Evolutionary conservation across 2,797 vertebrate genomes (phyloP), one percentile per base, ranked within the genome.

Genomic region (Zalophus californianus): DNA sequence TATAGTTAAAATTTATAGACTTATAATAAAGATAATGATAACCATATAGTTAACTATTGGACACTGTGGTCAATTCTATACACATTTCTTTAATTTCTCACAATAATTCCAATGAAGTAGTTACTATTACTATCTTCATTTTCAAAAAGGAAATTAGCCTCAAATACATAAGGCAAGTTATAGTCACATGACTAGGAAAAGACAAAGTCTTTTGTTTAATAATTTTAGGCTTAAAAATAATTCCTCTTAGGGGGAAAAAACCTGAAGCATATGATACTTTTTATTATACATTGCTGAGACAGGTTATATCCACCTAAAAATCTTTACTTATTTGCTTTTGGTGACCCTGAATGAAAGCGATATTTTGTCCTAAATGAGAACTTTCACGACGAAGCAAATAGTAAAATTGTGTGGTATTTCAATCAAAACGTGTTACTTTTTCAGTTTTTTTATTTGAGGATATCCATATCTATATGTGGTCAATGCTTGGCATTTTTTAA

Each of bases 281-380:
- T 50, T 35, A 35, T 23, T 79, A 7, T 54, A 35, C 32, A n/a
- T 78, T 60, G 15, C 32, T n/a, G 41, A 48, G 35, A 13, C 35
- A 90, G 21, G 32, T 89, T 50, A 64, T 35, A 84, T 3, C 8
- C 32, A 82, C 27, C 3, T 77, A 44, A 35, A 70, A 60, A 85
- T 87, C 4, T 77, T 14, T 68, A 64, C 87, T 60, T 75, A 86
- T 79, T 83, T 92, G 25, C n/a, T 56, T 68, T 78, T 60, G 38
- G 21, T 54, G 21, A 48, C 25, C 52, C 56, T 66, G 25, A 90
- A 90, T 72, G 21, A 29, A 83, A 72, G 23, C 2, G 54, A 38
- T 73, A 86, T 93, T 93, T 90, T 64, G 11, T 72, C 52, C 20
- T 86, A 72, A 92, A 83, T 92, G 50, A 64, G n/a, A 83, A 90